A percentile compares a stretch with the other conserved stretches of the same genome.
These are phyloP conservation scores for Scolopax rusticola DNA, from an alignment of 2,797 vertebrate genomes.

Conservation along the genomic window DNA sequence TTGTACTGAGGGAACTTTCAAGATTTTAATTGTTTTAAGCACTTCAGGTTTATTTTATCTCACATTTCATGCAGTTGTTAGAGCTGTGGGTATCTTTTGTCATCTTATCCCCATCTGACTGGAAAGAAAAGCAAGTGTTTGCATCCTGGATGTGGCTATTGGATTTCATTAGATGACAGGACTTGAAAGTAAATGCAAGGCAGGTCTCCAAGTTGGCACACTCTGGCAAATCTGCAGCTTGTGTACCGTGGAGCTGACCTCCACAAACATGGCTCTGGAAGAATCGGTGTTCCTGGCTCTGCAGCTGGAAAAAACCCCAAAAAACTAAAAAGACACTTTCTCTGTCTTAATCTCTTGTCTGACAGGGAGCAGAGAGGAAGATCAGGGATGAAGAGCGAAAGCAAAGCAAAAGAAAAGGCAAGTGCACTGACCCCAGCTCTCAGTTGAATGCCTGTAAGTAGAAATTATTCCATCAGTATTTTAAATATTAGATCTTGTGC, in stretches of 20 bases:
- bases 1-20: neutral
- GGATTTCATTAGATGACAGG: neutral
- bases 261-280: neutral
- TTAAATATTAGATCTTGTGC: neutral
- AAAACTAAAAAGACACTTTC: neutral
- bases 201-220: neutral
- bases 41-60: neutral
- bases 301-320: neutral
- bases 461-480: neutral
- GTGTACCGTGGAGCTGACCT: neutral
- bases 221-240: neutral
- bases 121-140: neutral
- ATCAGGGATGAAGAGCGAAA: slow-evolving; percentile 98
- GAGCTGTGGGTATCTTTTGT: neutral
- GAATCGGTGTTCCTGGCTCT: neutral
- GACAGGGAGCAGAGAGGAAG: slow-evolving; percentile 93
- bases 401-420: slow-evolving; percentile 97
- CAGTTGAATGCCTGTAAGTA: slow-evolving; percentile 80
- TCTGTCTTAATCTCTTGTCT: neutral
- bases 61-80: accelerated
- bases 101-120: neutral
- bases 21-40: neutral
- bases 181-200: neutral
- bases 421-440: slow-evolving; percentile 86
- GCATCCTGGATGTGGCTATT: neutral